Conservation (phyloP, 2,113 vertebrate genomes). For the Psephotus haematonotus region DNA sequence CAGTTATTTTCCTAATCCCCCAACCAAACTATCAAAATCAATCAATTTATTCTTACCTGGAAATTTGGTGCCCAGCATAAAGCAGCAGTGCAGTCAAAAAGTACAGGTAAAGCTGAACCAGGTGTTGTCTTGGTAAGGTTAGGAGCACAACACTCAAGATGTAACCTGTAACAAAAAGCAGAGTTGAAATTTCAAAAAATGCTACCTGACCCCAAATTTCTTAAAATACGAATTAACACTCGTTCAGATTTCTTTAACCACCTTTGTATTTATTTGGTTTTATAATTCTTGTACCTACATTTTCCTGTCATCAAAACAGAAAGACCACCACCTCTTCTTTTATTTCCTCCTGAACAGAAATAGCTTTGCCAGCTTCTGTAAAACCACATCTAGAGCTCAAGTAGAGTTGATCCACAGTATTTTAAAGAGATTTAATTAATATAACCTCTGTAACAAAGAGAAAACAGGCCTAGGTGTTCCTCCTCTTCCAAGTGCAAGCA, state of each 20-base stretch:
- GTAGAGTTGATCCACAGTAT: background rate
- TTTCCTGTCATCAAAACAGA: background rate
- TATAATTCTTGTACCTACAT: background rate
- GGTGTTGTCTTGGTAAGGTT: conserved; percentile 94
- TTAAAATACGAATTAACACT: background rate
- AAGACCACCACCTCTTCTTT: background rate
- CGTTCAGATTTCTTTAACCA: background rate
- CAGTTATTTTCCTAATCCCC: background rate
- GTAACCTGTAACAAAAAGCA: conserved; percentile 84
- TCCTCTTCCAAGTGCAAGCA: background rate
- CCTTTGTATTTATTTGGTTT: background rate
- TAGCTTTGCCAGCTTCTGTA: background rate
- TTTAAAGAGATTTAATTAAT: background rate
- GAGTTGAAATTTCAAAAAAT: background rate
- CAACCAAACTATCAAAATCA: background rate
- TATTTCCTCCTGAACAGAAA: background rate
- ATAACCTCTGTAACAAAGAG: background rate
- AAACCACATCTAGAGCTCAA: background rate
- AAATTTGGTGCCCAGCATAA: conserved; percentile 97
- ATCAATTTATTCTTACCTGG: conserved; percentile 81
- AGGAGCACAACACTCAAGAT: conserved; percentile 95
- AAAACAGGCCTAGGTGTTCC: background rate
- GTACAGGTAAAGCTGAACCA: conserved; percentile 96
- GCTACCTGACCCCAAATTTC: background rate
- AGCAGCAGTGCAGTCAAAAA: conserved; percentile 93